phyloP scores from a whole-genome alignment of 2,888 invertebrate species.

The Xanthia togata region DNA sequence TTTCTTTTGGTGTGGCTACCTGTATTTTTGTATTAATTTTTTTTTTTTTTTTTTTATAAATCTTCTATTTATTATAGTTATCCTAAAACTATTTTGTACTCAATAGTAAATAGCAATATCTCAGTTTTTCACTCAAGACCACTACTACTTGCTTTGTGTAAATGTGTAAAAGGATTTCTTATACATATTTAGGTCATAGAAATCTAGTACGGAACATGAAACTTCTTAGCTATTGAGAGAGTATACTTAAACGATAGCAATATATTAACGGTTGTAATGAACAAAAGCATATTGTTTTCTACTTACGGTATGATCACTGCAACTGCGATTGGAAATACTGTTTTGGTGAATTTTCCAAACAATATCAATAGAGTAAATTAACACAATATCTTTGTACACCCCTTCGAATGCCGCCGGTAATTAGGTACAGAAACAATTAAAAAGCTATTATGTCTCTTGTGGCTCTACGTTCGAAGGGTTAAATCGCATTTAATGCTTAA shows the following conservation, averaged over 20 bases:
- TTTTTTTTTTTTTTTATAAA: not conserved
- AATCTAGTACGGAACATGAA: slow-evolving; percentile 14
- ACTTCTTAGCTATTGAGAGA: slow-evolving; percentile 15
- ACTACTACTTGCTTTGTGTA: not conserved
- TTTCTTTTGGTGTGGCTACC: slow-evolving; percentile 18
- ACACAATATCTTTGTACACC: not conserved
- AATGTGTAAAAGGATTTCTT: slow-evolving; percentile 11
- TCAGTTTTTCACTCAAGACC: not conserved
- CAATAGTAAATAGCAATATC: not conserved
- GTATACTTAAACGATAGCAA: not conserved
- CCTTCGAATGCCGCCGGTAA: too few species aligned
- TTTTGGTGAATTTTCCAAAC: not conserved
- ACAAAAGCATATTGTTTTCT: slow-evolving; percentile 22
- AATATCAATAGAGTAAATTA: not conserved
- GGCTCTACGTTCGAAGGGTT: too few species aligned
- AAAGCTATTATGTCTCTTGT: too few species aligned
- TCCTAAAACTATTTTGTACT: not conserved
- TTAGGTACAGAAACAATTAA: too few species aligned
- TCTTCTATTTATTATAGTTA: not conserved
- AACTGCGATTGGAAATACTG: not conserved
- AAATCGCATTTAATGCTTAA: too few species aligned
- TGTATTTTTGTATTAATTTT: slow-evolving; percentile 21
- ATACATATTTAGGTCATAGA: slow-evolving; percentile 2
- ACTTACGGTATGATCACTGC: not conserved
- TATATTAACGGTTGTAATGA: not conserved